Base-by-base conservation (phyloP, 2,888 invertebrate genomes). In the Panopea generosa region DNA sequence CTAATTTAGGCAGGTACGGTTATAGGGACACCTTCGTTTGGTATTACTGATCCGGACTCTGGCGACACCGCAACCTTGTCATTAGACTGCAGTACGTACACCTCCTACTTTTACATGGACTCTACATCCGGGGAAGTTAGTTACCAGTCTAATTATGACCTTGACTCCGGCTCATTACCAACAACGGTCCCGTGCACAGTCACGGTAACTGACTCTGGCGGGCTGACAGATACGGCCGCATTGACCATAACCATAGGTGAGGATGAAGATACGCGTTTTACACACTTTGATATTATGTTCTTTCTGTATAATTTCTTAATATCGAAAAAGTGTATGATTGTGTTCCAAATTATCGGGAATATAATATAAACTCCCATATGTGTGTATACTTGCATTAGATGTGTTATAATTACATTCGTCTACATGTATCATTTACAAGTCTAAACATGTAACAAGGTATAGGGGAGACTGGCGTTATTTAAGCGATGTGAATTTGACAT, bases 11-110 rank as follows among this genome's bases (percentile, higher is more conserved):
- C 73, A 16, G 75, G 75, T 11, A 68, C 66, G 16, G 56, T 69
- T 4, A 52, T 84, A 3, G 70, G 77, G 14, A 77, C 72, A 7
- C 82, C 83, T 14, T 26, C 47, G 1, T 77, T 82, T 60, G 66
- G 74, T 14, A 50, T 69, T 14, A 68, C 77, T 0, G 84, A 84
- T 27, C 77, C 79, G 4, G 84, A 84, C 56, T 18, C 62, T n/a
- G 72, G 77, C 11, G 84, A 81, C 18, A 65, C 61, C 3, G 43
- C 29, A 7, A 76, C 66, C 0, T 66, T 76, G 18, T 59, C 63
- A 20, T 49, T 80, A 43, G 57, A 65, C 43, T 78, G 79, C 26
- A 61, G 68, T 7, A 26, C 70, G 22, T 9, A 57, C 2, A 67
- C 75, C 2, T 65, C 59, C 2, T 70, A 70, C 43, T 72, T 83